Conservation (phyloP, 2,113 vertebrate genomes). For the Castor canadensis region DNA sequence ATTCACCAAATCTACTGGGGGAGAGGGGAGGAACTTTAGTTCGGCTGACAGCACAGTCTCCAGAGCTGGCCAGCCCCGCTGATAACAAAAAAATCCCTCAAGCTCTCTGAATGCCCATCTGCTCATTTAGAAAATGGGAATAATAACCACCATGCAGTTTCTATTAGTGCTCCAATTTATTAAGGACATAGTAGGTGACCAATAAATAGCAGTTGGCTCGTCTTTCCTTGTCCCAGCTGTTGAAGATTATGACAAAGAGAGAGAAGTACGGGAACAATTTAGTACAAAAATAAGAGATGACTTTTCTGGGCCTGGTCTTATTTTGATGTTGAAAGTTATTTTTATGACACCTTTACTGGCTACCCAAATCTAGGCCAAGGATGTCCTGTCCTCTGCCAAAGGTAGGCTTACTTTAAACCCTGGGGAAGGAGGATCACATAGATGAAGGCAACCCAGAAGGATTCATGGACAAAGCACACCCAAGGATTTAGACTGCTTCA, state of each 20-base stretch:
- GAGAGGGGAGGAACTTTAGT: not conserved
- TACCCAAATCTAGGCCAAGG: not conserved
- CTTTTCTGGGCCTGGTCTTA: not conserved
- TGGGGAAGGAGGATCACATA: not conserved
- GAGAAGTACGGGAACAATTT: not conserved
- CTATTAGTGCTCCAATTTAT: not conserved
- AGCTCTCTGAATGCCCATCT: not conserved
- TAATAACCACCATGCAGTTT: too few relatives aligned
- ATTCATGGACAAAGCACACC: too few relatives aligned
- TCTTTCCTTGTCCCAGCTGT: not conserved
- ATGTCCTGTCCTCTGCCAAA: not conserved
- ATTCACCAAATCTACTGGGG: not conserved
- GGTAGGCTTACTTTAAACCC: not conserved
- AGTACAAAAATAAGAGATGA: not conserved
- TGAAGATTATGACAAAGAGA: not conserved
- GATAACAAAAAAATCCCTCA: not conserved
- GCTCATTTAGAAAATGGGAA: not conserved
- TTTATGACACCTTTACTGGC: not conserved
- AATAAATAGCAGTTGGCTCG: not conserved
- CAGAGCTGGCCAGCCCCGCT: too few relatives aligned
- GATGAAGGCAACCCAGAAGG: not conserved
- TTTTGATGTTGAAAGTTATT: not conserved
- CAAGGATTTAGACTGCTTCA: not conserved
- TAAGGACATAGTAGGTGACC: not conserved
- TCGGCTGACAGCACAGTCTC: not conserved